Evolutionary conservation across 2,113 vertebrate genomes (phyloP).

Genomic region (Hepsetus odoe): DNA sequence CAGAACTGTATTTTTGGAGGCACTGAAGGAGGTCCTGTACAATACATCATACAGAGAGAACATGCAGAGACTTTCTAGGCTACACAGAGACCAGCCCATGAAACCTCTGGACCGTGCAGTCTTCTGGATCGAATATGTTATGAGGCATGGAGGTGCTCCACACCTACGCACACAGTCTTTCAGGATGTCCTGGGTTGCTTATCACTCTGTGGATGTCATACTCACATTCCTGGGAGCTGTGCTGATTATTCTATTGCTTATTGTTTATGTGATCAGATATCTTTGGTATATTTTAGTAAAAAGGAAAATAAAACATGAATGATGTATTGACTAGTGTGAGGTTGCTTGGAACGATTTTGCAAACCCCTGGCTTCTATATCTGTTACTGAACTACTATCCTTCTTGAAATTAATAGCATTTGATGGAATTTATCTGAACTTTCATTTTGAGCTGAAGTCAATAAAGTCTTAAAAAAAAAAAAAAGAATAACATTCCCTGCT

Average conservation of each 20-base stretch:
- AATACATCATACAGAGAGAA: constrained; percentile 82
- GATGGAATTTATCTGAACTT: too few species aligned
- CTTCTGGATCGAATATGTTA: constrained; percentile 92
- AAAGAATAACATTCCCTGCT: too few species aligned
- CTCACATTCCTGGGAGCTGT: constrained; percentile 47
- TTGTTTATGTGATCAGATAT: constrained; percentile 45
- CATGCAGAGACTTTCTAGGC: constrained; percentile 82
- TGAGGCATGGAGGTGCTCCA: constrained; percentile 84
- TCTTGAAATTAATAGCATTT: too few species aligned
- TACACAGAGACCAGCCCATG: constrained; percentile 89
- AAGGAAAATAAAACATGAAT: constrained; percentile 64
- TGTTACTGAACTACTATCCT: too few species aligned
- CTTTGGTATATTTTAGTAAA: constrained; percentile 47
- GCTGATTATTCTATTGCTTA: constrained; percentile 44
- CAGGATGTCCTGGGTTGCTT: constrained; percentile 88
- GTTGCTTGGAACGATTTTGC: too few species aligned
- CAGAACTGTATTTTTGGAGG: constrained; percentile 62
- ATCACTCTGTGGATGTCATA: constrained; percentile 85
- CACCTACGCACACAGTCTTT: constrained; percentile 82
- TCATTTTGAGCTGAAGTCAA: too few species aligned
- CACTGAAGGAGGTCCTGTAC: constrained; percentile 61
- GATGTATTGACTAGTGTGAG: constrained; percentile 9
- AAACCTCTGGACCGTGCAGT: constrained; percentile 85
- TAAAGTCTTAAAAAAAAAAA: too few species aligned
- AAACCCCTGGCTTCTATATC: too few species aligned